Conservation (phyloP, 2,113 vertebrate genomes). For the Etheostoma cragini region DNA sequence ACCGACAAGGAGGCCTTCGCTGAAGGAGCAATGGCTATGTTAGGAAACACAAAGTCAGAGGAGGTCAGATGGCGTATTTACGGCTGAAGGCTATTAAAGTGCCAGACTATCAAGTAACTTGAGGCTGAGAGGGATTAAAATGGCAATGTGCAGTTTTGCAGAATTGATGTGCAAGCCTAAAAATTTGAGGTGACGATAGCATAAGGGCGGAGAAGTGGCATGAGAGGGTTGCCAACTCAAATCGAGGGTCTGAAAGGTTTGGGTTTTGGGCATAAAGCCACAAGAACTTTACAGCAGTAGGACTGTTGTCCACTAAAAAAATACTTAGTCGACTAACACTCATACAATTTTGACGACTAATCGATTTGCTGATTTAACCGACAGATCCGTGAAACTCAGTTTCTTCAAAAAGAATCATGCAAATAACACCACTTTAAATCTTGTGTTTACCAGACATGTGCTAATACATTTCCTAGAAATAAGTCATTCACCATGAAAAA, state of each 20-base stretch:
- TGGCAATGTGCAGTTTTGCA: constrained; percentile 58
- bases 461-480: no score
- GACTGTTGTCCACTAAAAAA: no score
- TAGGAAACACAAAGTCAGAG: constrained; percentile 44
- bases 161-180: constrained; percentile 53
- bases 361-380: no score
- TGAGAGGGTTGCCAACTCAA: constrained; percentile 47
- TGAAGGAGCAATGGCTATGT: constrained; percentile 52
- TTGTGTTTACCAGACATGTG: no score
- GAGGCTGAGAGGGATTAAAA: constrained; percentile 61
- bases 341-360: no score
- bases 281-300: no score
- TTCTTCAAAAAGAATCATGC: no score
- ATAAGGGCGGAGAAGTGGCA: constrained; percentile 53
- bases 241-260: constrained; percentile 47
- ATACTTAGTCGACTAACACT: no score
- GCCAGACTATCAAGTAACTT: constrained; percentile 66
- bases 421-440: no score
- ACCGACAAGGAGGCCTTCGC: constrained; percentile 34
- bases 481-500: no score
- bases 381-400: no score
- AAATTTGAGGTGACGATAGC: constrained; percentile 57
- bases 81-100: constrained; percentile 62
- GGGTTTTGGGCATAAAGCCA: neutral
- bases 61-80: constrained; percentile 56